Evolutionary conservation across 2,888 invertebrate species (phyloP).

Genomic region (Caenorhabditis sp.): DNA sequence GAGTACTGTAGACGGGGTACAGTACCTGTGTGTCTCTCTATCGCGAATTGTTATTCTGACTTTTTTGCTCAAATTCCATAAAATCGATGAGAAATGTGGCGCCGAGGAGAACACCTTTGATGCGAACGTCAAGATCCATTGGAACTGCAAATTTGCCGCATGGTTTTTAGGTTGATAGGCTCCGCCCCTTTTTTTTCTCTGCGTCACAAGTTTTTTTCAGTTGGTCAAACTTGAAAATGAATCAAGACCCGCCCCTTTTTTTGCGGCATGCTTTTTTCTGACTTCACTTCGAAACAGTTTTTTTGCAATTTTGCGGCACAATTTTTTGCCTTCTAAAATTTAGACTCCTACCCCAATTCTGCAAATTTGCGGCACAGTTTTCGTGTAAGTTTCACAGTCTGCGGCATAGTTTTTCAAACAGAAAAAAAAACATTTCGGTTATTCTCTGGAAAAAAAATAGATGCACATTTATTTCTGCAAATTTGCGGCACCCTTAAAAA

Average conservation of each 20-base stretch:
- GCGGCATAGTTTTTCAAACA: not conserved
- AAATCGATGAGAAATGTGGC: slow-evolving; percentile 54
- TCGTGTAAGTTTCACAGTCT: not conserved
- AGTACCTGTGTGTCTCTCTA: not conserved
- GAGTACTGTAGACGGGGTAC: too few species aligned
- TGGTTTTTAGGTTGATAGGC: not conserved
- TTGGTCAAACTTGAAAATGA: too few species aligned
- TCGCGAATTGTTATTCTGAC: not conserved
- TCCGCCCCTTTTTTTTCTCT: not conserved
- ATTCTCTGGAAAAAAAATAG: too few species aligned
- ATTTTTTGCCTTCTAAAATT: too few species aligned
- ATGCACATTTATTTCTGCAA: not conserved
- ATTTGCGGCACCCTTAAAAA: not conserved
- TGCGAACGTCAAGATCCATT: slow-evolving; percentile 43
- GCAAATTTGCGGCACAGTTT: not conserved
- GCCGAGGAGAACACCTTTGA: slow-evolving; percentile 51
- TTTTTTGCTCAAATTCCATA: slow-evolving; percentile 44
- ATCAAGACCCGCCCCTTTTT: too few species aligned
- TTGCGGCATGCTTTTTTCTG: too few species aligned
- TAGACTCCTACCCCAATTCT: too few species aligned
- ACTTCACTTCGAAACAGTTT: too few species aligned
- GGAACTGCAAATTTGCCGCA: slow-evolving; percentile 40
- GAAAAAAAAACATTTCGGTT: not conserved
- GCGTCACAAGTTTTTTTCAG: not conserved
- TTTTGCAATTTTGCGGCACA: too few species aligned